Conservation (phyloP, 2,888 invertebrate genomes). For the Ditula angustiorana region DNA sequence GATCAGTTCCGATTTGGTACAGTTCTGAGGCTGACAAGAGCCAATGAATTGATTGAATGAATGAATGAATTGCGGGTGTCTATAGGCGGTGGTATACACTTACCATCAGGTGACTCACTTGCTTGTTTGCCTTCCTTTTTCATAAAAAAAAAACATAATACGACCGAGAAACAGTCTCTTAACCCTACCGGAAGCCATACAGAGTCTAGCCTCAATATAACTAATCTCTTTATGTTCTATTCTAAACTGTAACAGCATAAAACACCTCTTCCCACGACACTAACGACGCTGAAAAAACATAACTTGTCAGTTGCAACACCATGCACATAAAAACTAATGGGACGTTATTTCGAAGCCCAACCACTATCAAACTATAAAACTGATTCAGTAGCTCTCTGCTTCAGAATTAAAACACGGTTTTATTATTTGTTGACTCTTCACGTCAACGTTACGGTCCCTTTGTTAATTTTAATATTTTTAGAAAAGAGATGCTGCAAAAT, state of each 20-base stretch:
- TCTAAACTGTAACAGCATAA: conserved; percentile 47
- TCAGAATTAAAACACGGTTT: conserved; percentile 37
- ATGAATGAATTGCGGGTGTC: too few relatives aligned
- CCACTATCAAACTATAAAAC: conserved; percentile 62
- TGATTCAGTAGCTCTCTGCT: conserved; percentile 45
- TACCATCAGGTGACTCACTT: too few relatives aligned
- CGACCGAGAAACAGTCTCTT: too few relatives aligned
- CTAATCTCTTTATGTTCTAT: conserved; percentile 45
- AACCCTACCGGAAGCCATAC: conserved; percentile 37
- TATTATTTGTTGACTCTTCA: conserved; percentile 39
- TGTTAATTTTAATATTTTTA: neutral
- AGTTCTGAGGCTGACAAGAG: too few relatives aligned
- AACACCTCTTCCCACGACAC: conserved; percentile 46
- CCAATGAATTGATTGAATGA: too few relatives aligned
- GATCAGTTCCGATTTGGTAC: too few relatives aligned
- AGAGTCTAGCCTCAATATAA: conserved; percentile 34
- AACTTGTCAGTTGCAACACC: conserved; percentile 51
- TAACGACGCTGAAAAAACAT: conserved; percentile 49
- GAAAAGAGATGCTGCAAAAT: too few relatives aligned
- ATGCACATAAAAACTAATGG: conserved; percentile 71
- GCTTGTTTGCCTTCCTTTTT: too few relatives aligned
- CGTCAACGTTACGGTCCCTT: conserved; percentile 20
- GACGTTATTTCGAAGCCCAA: conserved; percentile 58
- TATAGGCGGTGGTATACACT: too few relatives aligned
- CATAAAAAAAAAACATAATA: neutral